Base-by-base conservation (phyloP, 2,797 vertebrate genomes). In the Chiroxiphia lanceolata region DNA sequence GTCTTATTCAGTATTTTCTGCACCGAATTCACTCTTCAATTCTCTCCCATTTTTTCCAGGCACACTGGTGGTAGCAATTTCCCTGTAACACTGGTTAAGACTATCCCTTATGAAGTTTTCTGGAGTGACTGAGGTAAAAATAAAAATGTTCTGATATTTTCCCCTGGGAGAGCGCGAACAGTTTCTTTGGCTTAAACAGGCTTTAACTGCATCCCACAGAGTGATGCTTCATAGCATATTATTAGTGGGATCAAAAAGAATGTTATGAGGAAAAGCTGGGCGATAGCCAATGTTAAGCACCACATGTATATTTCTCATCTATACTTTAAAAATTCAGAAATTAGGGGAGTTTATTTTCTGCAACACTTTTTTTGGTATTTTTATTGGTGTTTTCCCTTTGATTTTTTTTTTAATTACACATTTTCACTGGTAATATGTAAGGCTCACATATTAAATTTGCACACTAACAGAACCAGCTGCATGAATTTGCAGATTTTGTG, bases 151-250 rank as follows among this genome's bases (percentile, higher is more conserved):
- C 92, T 95, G 94, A 92, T 97, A 96, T 97, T 92, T 97, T 89
- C 96, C 95, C 83, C 86, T 93, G 95, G 89, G 97, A 97, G 96
- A 94, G 40, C 83, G 75, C 6, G 81, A 92, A 91, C 95, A 93
- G 90, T 93, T 97, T 95, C 95, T 63, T 38, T 96, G 94, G 97
- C 92, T 97, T 96, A 97, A 97, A 96, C 78, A 97, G 93, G 94
- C 89, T 97, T 96, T 97, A 97, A 97, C 96, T 96, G 93, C 79
- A 95, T 96, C 97, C 96, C 96, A 96, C 97, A 95, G 97, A 97
- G 98, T 96, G 77, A 95, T 23, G 81, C 93, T 97, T 97, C 96
- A 76, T 63, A 94, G 94, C 2, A 80, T 95, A 97, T 97, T 97
- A 97, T 97, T 96, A 97, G 92, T 63, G 72, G 91, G 97, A 97